Evolutionary conservation across 2,113 vertebrate genomes (phyloP), one percentile per base, ranked within the genome.

Genomic region (Prunella himalayana): DNA sequence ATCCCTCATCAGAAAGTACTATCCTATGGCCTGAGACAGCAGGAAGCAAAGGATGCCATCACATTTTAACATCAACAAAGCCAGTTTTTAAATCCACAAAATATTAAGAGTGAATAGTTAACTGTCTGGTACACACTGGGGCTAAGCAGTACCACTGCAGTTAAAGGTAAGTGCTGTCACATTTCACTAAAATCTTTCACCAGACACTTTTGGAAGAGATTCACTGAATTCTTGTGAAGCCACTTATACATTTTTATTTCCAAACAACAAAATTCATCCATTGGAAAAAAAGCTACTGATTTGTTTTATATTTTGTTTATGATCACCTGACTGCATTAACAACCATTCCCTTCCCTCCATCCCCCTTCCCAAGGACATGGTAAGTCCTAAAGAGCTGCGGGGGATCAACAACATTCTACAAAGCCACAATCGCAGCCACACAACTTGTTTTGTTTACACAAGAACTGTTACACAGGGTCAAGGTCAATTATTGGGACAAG

Each of bases 51-150:
- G 59, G 47, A 73, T 42, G 18, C 10, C 27, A 45, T 31, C 45
- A 57, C 33, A 86, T 49, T 79, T 82, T 72, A 88, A 50, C 19
- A 82, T 53, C 11, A 39, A 51, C 37, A 81, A 91, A 59, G 61
- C 9, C 20, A n/a, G 4, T 11, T 77, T 94, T 79, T 50, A 76
- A 75, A 65, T 72, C 13, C 28, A 87, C 30, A 64, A 71, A 56
- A 63, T 42, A 61, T 35, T 66, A 72, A 71, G 16, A 59, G 42
- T 45, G 68, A 69, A 61, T 13, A 70, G n/a, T 42, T 84, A 79
- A 49, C 22, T 19, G n/a, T 23, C 39, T 42, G 45, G 28, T 15
- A 51, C 18, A 16, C 0, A 0, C 1, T 30, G 21, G 35, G 24
- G 39, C 21, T 73, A 56, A 63, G 45, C 54, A 80, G 18, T 28